A percentile compares a stretch with the other conserved stretches of the same genome.
phyloP scores from a whole-genome alignment of 2,113 vertebrate species.

The Amazona vittata region DNA sequence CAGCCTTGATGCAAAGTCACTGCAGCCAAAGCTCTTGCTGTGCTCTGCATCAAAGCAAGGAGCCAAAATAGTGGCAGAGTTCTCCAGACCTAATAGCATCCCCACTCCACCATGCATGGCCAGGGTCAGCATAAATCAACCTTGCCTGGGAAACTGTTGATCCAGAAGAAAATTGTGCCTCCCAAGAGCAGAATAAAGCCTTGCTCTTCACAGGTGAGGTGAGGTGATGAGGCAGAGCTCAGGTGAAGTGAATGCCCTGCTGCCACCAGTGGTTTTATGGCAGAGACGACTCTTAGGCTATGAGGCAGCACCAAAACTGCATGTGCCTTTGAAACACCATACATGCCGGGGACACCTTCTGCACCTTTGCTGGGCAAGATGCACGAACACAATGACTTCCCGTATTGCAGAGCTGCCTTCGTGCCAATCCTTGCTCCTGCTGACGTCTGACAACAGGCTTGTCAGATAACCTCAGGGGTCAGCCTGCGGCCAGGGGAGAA shows the following conservation, averaged over 20 bases:
- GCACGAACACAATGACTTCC: not conserved
- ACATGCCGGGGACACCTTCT: not conserved
- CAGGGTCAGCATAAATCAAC: accelerated
- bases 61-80: not conserved
- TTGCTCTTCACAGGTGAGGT: not conserved
- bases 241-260: accelerated
- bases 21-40: accelerated
- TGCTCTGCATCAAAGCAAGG: accelerated
- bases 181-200: not conserved
- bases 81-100: accelerated
- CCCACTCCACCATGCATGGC: accelerated
- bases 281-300: not conserved
- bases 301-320: not conserved
- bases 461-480: not conserved
- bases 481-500: not conserved
- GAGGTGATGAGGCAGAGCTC: not conserved
- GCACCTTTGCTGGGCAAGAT: not conserved
- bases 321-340: not conserved
- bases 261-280: not conserved
- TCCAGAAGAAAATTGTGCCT: not conserved
- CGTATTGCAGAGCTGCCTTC: not conserved
- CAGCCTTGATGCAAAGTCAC: not conserved
- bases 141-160: not conserved
- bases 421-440: not conserved
- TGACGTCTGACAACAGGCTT: not conserved